Base-by-base conservation (phyloP, 2,113 vertebrate species). In the Fulica atra region DNA sequence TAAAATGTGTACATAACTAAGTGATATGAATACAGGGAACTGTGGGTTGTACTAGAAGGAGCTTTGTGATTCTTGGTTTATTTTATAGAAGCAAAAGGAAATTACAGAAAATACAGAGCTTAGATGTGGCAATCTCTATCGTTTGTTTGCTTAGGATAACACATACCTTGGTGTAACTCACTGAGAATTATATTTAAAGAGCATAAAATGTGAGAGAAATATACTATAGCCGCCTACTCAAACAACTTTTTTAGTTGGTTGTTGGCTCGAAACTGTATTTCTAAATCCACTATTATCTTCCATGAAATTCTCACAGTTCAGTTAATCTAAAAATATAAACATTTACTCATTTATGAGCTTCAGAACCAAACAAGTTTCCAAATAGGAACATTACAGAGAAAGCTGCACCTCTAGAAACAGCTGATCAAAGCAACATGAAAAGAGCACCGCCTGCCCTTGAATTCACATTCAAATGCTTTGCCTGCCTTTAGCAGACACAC, bases 291-390 rank as follows among this genome's bases (percentile, higher is more conserved):
- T 74, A 23, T 68, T 90, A 71, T 60, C 81, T 88, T 92, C 78
- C 70, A 77, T 78, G 64, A 93, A 88, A 93, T 64, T 73, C 77
- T 87, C 44, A 17, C 61, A 64, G 56, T 89, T 92, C 56, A 71
- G 66, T 95, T 92, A 88, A 71, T 66, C 60, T 91, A 91, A 91
- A 95, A 96, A 91, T 87, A 91, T 13, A 96, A 97, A 92, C 35
- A 81, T 95, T 94, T 94, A 95, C 81, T 81, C 86, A 91, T 95
- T 94, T 92, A 90, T 69, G 42, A 66, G 40, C 57, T 69, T 91
- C 51, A 85, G 72, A 94, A 89, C 74, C 61, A 81, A 92, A 77
- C 53, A 61, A 68, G 61, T 71, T 74, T 79, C 38, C 61, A 70
- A 71, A 87, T 36, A 68, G 8, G 73, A 93, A 79, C 13, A 23